Conservation (phyloP, 2,888 invertebrate genomes). For the Polydrusus tereticollis region DNA sequence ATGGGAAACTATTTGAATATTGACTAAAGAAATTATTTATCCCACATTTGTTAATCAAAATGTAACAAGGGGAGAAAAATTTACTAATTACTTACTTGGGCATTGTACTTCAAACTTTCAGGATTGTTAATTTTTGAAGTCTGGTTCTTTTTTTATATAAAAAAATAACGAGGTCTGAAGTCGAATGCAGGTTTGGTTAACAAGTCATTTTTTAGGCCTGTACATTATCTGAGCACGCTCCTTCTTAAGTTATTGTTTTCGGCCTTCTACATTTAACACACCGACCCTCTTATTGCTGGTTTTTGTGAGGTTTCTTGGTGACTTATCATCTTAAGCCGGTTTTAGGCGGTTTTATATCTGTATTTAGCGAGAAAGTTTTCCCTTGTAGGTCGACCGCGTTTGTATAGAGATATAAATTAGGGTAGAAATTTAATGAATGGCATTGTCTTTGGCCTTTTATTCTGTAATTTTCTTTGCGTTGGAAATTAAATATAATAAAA, state of each 20-base stretch:
- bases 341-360: slow-evolving; percentile 35
- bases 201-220: neutral
- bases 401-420: slow-evolving; percentile 40
- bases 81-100: too few species aligned
- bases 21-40: too few species aligned
- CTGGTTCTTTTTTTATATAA: neutral
- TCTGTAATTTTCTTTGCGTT: slow-evolving; percentile 27
- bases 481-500: slow-evolving; percentile 18
- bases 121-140: too few species aligned
- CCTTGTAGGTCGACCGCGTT: slow-evolving; percentile 34
- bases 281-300: slow-evolving; percentile 30
- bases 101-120: too few species aligned
- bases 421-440: slow-evolving; percentile 31
- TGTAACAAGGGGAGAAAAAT: too few species aligned
- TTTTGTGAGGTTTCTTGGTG: slow-evolving; percentile 38
- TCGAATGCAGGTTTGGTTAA: neutral
- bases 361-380: slow-evolving; percentile 39
- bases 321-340: slow-evolving; percentile 38
- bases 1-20: too few species aligned
- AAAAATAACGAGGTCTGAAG: neutral
- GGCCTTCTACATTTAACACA: slow-evolving; percentile 32
- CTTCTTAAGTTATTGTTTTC: slow-evolving; percentile 10
- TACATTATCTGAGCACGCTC: neutral
- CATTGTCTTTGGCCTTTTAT: slow-evolving; percentile 34
- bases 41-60: too few species aligned